These are phyloP conservation scores for Archivesica marissinica DNA, from an alignment of 1,140 invertebrate genomes.

Conservation along the genomic window DNA sequence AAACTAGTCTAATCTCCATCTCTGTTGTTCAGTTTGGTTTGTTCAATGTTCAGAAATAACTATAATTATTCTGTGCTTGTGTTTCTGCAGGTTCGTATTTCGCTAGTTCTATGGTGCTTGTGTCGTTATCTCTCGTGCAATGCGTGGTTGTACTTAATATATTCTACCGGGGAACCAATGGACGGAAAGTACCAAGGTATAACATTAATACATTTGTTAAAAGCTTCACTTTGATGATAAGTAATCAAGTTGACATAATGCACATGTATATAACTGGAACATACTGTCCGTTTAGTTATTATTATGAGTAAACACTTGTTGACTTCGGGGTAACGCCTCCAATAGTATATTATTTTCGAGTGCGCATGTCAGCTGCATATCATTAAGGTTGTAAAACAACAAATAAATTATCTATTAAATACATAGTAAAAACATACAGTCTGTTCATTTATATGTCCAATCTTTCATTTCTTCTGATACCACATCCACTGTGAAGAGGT, in stretches of 20 bases:
- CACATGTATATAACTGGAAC: not conserved
- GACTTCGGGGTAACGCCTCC: not conserved
- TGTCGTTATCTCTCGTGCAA: slow-evolving; percentile 59
- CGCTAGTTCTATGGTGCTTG: slow-evolving; percentile 62
- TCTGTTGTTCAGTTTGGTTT: too few species aligned
- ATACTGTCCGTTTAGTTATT: not conserved
- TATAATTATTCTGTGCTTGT: too few species aligned
- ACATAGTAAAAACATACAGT: too few species aligned
- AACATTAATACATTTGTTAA: too few species aligned
- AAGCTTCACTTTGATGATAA: not conserved
- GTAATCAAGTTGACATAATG: not conserved
- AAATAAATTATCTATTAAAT: too few species aligned
- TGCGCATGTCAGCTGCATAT: too few species aligned
- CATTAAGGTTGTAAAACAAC: too few species aligned
- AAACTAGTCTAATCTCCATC: too few species aligned
- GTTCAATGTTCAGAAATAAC: too few species aligned
- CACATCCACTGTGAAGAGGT: too few species aligned
- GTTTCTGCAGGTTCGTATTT: slow-evolving; percentile 66
- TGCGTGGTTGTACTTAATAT: slow-evolving; percentile 85
- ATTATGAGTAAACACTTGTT: not conserved
- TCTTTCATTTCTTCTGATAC: too few species aligned
- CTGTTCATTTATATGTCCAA: too few species aligned
- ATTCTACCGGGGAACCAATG: slow-evolving; percentile 85
- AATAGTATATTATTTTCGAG: not conserved
- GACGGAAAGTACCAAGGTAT: slow-evolving; percentile 82